Evolutionary conservation across 2,113 vertebrate species (phyloP).

Genomic region (Leptosomus discolor): DNA sequence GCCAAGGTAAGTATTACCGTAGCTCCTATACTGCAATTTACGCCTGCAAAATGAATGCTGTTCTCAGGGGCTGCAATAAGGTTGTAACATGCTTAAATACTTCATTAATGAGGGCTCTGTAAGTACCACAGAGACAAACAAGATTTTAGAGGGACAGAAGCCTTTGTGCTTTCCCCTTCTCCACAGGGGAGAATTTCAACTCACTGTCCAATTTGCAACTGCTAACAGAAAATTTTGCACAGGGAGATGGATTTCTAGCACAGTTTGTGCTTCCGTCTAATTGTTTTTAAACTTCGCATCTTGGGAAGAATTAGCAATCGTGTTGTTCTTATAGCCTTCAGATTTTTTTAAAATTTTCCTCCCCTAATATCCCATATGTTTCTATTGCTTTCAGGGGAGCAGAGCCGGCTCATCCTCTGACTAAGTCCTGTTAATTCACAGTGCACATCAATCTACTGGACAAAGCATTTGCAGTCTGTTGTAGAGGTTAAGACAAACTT

Average conservation of each 20-base stretch:
- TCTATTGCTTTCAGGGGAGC: not conserved
- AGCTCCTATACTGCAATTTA: not conserved
- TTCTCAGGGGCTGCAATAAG: conserved; percentile 9
- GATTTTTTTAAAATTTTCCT: not conserved
- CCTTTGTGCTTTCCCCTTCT: not conserved
- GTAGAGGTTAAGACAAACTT: not conserved
- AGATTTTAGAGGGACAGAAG: conserved; percentile 3
- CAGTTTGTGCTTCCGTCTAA: conserved; percentile 17
- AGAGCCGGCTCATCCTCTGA: not conserved
- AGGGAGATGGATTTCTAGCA: conserved; percentile 9
- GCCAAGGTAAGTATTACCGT: not conserved
- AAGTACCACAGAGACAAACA: not conserved
- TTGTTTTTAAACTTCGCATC: conserved; percentile 51
- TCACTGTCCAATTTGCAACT: conserved; percentile 39
- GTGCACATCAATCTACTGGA: not conserved
- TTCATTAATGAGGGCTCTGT: conserved; percentile 40
- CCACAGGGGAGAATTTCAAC: conserved; percentile 7
- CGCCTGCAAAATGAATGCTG: not conserved
- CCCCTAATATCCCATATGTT: not conserved
- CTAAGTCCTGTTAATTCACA: not conserved
- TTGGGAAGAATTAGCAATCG: conserved; percentile 31
- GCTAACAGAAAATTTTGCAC: conserved; percentile 9
- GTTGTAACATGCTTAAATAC: conserved; percentile 32
- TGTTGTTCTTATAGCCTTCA: not conserved
- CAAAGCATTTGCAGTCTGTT: not conserved